Conservation (phyloP, 2,797 vertebrate genomes). For the Sebastes taczanowskii region DNA sequence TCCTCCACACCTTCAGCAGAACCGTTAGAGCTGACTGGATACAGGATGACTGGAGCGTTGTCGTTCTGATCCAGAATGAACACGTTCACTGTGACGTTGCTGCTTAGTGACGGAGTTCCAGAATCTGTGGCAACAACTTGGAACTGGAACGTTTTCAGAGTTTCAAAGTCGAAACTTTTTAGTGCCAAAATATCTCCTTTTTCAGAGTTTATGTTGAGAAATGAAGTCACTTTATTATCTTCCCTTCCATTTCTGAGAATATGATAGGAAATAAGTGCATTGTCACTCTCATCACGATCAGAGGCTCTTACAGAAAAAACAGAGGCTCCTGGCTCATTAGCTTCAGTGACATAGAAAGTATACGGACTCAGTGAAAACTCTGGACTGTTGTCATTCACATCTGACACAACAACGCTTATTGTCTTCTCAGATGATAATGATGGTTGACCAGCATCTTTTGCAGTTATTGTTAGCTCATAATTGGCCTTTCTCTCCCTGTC, state of each 20-base stretch:
- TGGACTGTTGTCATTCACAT: too few relatives aligned
- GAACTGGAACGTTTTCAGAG: too few relatives aligned
- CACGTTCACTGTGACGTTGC: slow-evolving; percentile 33
- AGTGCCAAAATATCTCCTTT: not conserved
- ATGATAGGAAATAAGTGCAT: slow-evolving; percentile 57
- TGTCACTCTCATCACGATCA: slow-evolving; percentile 49
- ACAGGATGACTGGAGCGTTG: slow-evolving; percentile 59
- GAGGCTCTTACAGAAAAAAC: slow-evolving; percentile 57
- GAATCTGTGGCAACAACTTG: too few relatives aligned
- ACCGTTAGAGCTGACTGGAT: slow-evolving; percentile 55
- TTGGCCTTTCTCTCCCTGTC: slow-evolving; percentile 53
- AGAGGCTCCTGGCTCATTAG: slow-evolving; percentile 52
- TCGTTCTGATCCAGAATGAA: slow-evolving; percentile 66
- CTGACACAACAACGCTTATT: too few relatives aligned
- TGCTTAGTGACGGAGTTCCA: slow-evolving; percentile 37
- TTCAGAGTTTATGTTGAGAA: slow-evolving; percentile 21
- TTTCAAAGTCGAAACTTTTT: slow-evolving; percentile 15
- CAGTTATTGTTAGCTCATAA: slow-evolving; percentile 49
- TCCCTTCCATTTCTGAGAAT: slow-evolving; percentile 27
- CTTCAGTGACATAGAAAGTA: slow-evolving; percentile 62
- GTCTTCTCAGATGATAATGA: too few relatives aligned
- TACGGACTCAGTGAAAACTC: too few relatives aligned
- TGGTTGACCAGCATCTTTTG: slow-evolving; percentile 21
- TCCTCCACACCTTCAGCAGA: slow-evolving; percentile 40
- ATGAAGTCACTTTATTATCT: not conserved